Evolutionary conservation across 1,140 invertebrate species (phyloP).

Genomic region (Drosophila mauritiana): DNA sequence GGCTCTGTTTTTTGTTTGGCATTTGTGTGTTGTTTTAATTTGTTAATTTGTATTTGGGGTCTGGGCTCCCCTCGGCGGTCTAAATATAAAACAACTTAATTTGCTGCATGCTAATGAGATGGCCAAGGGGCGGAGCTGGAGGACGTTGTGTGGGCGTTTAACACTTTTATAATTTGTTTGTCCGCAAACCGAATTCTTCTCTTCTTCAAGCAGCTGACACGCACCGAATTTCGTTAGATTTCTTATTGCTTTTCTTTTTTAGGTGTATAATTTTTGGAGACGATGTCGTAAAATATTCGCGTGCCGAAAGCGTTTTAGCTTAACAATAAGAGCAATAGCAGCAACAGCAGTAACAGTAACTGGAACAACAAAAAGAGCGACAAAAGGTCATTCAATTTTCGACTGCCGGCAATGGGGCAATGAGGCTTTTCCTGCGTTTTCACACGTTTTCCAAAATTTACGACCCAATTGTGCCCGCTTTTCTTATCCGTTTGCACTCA

Average conservation of each 20-base stretch:
- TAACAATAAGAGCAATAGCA: constrained; percentile 46
- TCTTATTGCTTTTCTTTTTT: constrained; percentile 14
- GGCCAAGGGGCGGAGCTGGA: constrained; percentile 19
- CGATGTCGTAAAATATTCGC: constrained; percentile 82
- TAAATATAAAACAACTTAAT: constrained; percentile 80
- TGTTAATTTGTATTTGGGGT: constrained; percentile 72
- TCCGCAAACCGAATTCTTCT: constrained; percentile 23
- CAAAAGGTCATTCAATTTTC: constrained; percentile 74
- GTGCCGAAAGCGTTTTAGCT: constrained; percentile 62
- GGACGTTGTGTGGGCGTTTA: constrained; percentile 63
- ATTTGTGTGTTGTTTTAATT: constrained; percentile 57
- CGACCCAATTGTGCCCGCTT: constrained; percentile 56
- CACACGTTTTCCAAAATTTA: constrained; percentile 80
- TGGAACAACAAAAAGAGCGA: constrained; percentile 50
- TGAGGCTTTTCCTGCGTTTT: constrained; percentile 81
- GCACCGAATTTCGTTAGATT: constrained; percentile 27
- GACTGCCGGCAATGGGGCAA: constrained; percentile 74
- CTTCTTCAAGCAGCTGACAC: constrained; percentile 70
- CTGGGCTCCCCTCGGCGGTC: constrained; percentile 10
- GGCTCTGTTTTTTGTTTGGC: constrained; percentile 24
- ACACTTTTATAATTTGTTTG: constrained; percentile 74
- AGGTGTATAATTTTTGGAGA: constrained; percentile 63
- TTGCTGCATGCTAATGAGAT: constrained; percentile 75
- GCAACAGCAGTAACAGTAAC: constrained; percentile 28
- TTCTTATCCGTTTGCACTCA: constrained; percentile 17